Evolutionary conservation across 2,888 invertebrate genomes (phyloP).

Genomic region (Scelioninae gen. 2): DNA sequence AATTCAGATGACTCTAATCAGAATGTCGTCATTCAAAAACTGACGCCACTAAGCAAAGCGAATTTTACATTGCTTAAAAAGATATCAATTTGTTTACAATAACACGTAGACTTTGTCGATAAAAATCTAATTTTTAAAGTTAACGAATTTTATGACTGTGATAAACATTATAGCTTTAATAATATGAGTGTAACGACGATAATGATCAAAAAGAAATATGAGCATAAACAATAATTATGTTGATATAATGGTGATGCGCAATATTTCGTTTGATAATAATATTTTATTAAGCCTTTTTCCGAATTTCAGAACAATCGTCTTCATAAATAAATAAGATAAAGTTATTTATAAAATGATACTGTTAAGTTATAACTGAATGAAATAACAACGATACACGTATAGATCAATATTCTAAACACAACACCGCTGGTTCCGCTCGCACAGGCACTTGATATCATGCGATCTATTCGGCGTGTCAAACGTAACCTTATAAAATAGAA

Average conservation of each 20-base stretch:
- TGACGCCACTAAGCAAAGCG: slow-evolving; percentile 30
- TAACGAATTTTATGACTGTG: slow-evolving; percentile 38
- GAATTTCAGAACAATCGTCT: slow-evolving; percentile 1
- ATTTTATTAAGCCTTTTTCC: too few species aligned
- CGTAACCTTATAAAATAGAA: slow-evolving; percentile 9
- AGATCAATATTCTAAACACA: slow-evolving; percentile 67
- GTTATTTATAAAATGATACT: slow-evolving; percentile 26
- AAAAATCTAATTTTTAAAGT: slow-evolving; percentile 36
- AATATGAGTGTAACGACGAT: slow-evolving; percentile 22
- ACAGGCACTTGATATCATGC: slow-evolving; percentile 72
- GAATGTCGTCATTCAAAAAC: slow-evolving; percentile 29
- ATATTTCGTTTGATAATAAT: slow-evolving; percentile 43
- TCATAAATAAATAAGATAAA: slow-evolving; percentile 47
- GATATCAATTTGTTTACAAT: slow-evolving; percentile 22
- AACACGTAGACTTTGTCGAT: slow-evolving; percentile 37
- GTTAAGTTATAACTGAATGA: slow-evolving; percentile 55
- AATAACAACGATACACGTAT: slow-evolving; percentile 59
- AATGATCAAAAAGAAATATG: too few species aligned
- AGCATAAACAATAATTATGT: too few species aligned
- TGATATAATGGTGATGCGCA: slow-evolving; percentile 17
- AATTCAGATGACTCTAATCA: slow-evolving; percentile 32
- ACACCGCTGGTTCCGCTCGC: slow-evolving; percentile 64
- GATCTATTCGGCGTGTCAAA: slow-evolving; percentile 56
- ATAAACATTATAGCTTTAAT: slow-evolving; percentile 18
- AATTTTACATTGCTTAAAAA: slow-evolving; percentile 44